Percentiles rank a stretch among this genome's conserved stretches.
These are phyloP conservation scores for Argyra leucocephala DNA, from an alignment of 2,888 invertebrate species.

Conservation along the genomic window DNA sequence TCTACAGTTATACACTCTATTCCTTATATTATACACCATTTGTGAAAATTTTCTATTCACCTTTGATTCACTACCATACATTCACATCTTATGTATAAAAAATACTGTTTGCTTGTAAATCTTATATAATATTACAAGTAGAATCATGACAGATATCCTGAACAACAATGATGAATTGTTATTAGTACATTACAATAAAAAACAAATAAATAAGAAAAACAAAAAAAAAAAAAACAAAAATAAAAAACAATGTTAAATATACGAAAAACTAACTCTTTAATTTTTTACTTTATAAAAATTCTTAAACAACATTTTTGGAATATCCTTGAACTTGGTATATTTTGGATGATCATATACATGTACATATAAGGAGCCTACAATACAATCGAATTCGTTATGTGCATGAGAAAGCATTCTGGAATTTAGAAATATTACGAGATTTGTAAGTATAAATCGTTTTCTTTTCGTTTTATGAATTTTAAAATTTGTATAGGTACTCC, in stretches of 20 bases:
- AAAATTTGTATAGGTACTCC: too few relatives aligned
- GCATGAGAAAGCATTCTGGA: constrained; percentile 43
- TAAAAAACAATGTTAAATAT: not conserved
- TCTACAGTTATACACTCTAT: too few relatives aligned
- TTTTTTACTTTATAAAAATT: not conserved
- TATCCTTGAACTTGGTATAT: not conserved
- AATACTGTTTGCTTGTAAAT: not conserved
- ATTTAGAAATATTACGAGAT: constrained; percentile 42
- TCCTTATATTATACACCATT: not conserved
- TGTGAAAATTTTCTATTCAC: too few relatives aligned
- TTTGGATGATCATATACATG: not conserved
- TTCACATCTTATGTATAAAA: not conserved
- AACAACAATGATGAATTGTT: not conserved
- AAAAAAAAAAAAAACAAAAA: not conserved
- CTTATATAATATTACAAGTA: not conserved
- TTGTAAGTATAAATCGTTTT: constrained; percentile 43
- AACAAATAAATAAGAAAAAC: not conserved
- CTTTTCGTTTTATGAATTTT: too few relatives aligned
- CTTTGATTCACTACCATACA: not conserved
- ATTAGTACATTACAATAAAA: not conserved
- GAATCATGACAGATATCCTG: not conserved
- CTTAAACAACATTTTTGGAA: not conserved
- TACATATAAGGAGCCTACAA: constrained; percentile 32
- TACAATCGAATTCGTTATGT: constrained; percentile 44
- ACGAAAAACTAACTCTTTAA: not conserved